Evolutionary conservation across 2,113 vertebrate species (phyloP), one percentile per base, ranked within the genome.

Genomic region (Canis aureus): DNA sequence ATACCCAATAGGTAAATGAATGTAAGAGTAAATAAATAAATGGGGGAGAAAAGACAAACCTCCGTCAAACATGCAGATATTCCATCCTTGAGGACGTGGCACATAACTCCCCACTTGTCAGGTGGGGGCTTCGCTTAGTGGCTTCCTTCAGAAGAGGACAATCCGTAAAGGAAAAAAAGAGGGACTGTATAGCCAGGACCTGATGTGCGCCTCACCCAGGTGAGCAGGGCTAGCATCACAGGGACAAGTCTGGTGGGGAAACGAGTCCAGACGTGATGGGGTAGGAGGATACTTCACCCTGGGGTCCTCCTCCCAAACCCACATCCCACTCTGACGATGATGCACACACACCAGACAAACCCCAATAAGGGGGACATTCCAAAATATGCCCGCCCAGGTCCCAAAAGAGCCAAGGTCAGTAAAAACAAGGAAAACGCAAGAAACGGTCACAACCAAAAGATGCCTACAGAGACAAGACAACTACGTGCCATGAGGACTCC

Each of bases 251-350:
- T 2, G 0, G n/a, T 1, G 1, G 3, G 15, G 4, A 38, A 23
- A 23, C 0, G 32, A 11, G 57, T 23, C 13, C 32, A 0, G 32
- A 35, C 0, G 0, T 0, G 1, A 29, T 0, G 15, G 1, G 2
- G 25, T 0, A 32, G 53, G 32, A 38, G 17, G 51, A 2, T 4
- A 0, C 12, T 7, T 35, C 16, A 2, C 4, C 43, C 66, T 38
- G 67, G 0, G 3, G 11, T 3, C 16, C 13, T 38, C 8, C 78
- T 16, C 27, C 27, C 19, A 43, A 16, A 25, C 53, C 16, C 69
- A 59, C 35, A 10, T 2, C 35, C 80, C 11, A 1, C 1, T 15
- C 69, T 59, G 23, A n/a, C 4, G 19, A 0, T 0, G 16, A 53
- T 1, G 2, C 11, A 35, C 27, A 62, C 27, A 62, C 7, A 0